phyloP scores from a whole-genome alignment of 2,797 vertebrate species.

The Hemitrygon akajei region DNA sequence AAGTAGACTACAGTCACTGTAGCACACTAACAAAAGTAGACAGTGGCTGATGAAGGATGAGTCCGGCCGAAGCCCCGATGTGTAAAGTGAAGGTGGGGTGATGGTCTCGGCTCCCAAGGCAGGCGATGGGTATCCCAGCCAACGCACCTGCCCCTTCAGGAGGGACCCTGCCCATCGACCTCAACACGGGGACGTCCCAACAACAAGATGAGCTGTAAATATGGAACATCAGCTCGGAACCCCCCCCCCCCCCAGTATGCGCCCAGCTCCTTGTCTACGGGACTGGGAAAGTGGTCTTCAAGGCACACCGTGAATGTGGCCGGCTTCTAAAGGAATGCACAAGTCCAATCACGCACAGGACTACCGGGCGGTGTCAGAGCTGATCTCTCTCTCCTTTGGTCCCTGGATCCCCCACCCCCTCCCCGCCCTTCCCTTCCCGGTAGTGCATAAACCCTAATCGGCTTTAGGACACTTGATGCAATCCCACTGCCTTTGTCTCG shows the following conservation, averaged over 20 bases:
- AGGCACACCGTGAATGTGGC: neutral
- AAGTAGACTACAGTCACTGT: neutral
- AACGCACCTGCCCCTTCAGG: too few species aligned
- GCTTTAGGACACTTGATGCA: conserved; percentile 53
- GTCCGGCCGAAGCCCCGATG: neutral
- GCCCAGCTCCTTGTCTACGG: neutral
- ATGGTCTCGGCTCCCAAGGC: too few species aligned
- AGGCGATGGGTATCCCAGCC: too few species aligned
- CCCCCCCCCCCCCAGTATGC: too few species aligned
- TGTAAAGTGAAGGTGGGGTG: too few species aligned
- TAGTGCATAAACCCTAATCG: conserved; percentile 46
- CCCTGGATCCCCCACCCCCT: conserved; percentile 20
- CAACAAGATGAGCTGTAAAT: neutral
- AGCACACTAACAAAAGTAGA: too few species aligned
- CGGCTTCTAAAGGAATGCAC: neutral
- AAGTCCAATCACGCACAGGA: neutral
- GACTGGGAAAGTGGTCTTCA: neutral
- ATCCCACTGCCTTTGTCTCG: conserved; percentile 59
- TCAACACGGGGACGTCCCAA: too few species aligned
- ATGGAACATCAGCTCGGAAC: too few species aligned
- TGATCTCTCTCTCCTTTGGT: conserved; percentile 1
- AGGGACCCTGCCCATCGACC: too few species aligned
- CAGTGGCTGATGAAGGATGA: neutral
- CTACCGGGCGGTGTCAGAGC: neutral
- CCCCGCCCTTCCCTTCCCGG: conserved; percentile 18